These are phyloP conservation scores for Entomobrya multifasciata DNA, from an alignment of 2,888 invertebrate genomes.

Conservation along the genomic window DNA sequence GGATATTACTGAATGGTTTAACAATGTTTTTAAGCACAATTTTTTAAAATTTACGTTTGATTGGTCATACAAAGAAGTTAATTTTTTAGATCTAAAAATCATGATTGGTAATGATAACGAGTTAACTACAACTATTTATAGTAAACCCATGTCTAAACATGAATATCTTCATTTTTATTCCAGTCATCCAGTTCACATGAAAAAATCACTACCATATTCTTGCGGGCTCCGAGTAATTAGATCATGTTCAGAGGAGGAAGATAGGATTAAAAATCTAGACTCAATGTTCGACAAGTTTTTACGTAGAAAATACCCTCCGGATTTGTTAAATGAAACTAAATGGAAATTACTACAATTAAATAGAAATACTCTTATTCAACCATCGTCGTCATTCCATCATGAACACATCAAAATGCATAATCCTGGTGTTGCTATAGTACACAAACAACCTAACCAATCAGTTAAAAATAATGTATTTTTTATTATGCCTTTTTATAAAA, in stretches of 20 bases:
- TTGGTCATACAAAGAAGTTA: background rate
- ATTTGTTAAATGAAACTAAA: background rate
- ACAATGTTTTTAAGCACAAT: background rate
- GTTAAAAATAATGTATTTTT: background rate
- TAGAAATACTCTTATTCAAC: background rate
- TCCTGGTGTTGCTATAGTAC: background rate
- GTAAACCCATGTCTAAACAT: too few species aligned
- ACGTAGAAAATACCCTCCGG: background rate
- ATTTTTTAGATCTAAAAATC: conserved; percentile 42
- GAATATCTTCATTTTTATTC: conserved; percentile 23
- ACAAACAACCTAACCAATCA: background rate
- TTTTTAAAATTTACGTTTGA: conserved; percentile 42
- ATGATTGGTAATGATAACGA: background rate
- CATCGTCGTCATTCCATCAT: background rate
- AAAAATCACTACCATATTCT: conserved; percentile 36
- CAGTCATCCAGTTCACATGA: conserved; percentile 41
- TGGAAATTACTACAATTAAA: background rate
- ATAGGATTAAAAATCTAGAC: background rate
- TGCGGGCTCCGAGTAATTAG: conserved; percentile 36
- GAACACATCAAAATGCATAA: background rate
- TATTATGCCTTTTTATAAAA: background rate
- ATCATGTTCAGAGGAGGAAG: conserved; percentile 22
- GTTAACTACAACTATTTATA: conserved; percentile 14
- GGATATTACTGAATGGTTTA: background rate
- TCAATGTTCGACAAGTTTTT: conserved; percentile 2